Evolutionary conservation across 2,888 invertebrate genomes (phyloP), one percentile per base, ranked within the genome.

Genomic region (Pyrgus malvae): DNA sequence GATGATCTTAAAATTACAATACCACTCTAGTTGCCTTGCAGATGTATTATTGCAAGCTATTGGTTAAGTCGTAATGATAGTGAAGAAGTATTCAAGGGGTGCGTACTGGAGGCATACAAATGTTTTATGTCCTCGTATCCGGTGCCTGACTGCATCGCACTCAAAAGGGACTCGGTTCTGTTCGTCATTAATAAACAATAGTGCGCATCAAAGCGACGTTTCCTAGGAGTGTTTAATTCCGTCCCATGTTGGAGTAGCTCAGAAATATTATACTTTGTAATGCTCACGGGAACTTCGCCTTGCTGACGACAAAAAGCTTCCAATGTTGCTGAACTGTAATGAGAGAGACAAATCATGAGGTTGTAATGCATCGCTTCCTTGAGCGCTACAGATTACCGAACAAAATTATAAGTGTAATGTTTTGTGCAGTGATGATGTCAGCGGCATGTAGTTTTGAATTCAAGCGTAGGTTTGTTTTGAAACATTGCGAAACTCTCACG

Each of bases 131-230:
- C 64, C 66, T 63, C 67, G 72, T 75, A 78, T 75, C 74, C 77
- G 57, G 59, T 74, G 72, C 66, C 57, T 64, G 57, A 56, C 54
- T 53, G 57, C 48, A 54, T 35, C 60, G 63, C 67, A 68, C 70
- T 76, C 72, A 76, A 78, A 74, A 73, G 62, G 65, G 62, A 38
- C 61, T 64, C 63, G 59, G 61, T 60, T 59, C 62, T 70, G 73
- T 70, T 72, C 56, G 67, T 70, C 76, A 76, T 81, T 78, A 77
- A 78, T 80, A 78, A 78, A 80, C 76, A 81, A 73, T 77, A 72
- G 70, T 64, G 66, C 66, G 68, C 80, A 78, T 84, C 78, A 83
- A 85, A 82, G 77, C 63, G 62, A 57, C 59, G 56, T 69, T 79
- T 79, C 76, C 66, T 59, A 68, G 74, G 68, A 80, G 65, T 65